phyloP scores from a whole-genome alignment of 2,113 vertebrate species.

The Oncorhynchus tshawytscha region DNA sequence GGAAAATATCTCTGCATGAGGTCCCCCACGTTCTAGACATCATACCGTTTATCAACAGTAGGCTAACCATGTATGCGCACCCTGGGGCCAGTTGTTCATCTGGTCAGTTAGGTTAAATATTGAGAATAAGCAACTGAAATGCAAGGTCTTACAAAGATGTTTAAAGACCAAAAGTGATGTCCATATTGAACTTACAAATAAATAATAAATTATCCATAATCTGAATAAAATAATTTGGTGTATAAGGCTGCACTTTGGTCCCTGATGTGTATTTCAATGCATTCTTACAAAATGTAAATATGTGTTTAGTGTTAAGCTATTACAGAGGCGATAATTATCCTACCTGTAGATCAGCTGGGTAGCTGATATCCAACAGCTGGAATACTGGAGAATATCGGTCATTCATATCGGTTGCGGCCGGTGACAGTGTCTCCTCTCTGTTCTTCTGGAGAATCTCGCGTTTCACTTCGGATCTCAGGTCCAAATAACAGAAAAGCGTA shows the following conservation, averaged over 20 bases:
- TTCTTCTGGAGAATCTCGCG: slow-evolving; percentile 62
- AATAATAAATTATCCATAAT: too few species aligned
- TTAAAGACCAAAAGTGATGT: too few species aligned
- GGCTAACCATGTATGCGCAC: neutral
- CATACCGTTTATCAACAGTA: neutral
- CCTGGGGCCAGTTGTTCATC: neutral
- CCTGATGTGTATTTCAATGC: too few species aligned
- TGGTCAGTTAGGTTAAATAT: neutral
- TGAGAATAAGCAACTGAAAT: neutral
- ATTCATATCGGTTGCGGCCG: neutral
- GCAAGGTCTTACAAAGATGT: neutral
- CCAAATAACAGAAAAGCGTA: slow-evolving; percentile 80
- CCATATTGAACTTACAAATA: too few species aligned
- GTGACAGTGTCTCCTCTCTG: slow-evolving; percentile 32
- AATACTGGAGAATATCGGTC: slow-evolving; percentile 15
- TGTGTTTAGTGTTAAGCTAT: neutral
- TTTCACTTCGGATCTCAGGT: slow-evolving; percentile 77
- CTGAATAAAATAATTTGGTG: neutral
- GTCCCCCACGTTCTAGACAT: neutral
- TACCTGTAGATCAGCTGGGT: slow-evolving; percentile 25
- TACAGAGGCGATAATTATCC: too few species aligned
- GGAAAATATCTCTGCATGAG: neutral
- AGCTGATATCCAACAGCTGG: slow-evolving; percentile 32
- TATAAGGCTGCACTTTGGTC: neutral
- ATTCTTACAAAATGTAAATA: too few species aligned